phyloP scores from a whole-genome alignment of 2,113 vertebrate genomes.

The Thunnus thynnus region DNA sequence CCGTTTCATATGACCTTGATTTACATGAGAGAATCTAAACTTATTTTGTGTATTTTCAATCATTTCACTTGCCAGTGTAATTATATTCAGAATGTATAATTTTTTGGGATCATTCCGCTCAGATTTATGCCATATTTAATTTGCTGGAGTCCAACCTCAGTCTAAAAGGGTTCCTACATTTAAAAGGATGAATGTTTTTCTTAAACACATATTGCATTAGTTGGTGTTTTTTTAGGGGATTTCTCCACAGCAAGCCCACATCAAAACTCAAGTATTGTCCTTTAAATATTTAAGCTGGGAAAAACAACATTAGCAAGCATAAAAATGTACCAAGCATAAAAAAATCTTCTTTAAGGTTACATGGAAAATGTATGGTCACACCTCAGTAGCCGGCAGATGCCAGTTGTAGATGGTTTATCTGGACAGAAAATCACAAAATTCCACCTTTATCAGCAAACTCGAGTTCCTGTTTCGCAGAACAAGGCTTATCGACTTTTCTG shows the following conservation, averaged over 20 bases:
- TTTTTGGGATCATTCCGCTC: background rate
- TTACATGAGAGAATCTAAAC: slow-evolving; percentile 2
- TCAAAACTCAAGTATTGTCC: background rate
- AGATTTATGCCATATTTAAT: background rate
- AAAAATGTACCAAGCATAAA: too few relatives aligned
- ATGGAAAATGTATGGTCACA: background rate
- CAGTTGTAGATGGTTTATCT: background rate
- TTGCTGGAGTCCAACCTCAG: background rate
- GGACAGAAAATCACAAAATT: too few relatives aligned
- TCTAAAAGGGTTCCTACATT: background rate
- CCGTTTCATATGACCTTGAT: slow-evolving; percentile 60
- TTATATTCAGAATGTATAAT: background rate
- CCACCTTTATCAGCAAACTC: too few relatives aligned
- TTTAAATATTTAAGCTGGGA: background rate
- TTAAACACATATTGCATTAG: background rate
- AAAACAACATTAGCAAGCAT: background rate
- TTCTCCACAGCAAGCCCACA: background rate
- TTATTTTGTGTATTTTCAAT: background rate
- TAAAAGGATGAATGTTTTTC: too few relatives aligned
- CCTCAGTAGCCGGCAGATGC: background rate
- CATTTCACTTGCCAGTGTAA: background rate
- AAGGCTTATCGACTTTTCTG: too few relatives aligned
- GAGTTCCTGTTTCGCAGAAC: too few relatives aligned
- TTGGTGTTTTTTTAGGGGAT: background rate
- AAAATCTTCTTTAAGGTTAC: background rate